phyloP scores from a whole-genome alignment of 1,140 invertebrate genomes.

The Ostrea denselamellosa region DNA sequence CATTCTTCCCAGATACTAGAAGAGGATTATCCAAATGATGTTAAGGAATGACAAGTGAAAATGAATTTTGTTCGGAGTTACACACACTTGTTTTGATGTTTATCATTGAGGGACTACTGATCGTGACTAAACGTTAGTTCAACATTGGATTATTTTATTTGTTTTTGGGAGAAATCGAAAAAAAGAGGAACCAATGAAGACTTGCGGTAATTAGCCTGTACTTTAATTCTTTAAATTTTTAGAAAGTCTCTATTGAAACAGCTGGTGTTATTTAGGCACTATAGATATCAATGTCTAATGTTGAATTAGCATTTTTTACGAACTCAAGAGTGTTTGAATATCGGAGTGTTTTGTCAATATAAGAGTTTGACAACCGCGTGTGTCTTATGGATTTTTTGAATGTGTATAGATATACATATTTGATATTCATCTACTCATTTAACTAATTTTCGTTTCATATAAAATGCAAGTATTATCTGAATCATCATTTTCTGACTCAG shows the following conservation, averaged over 20 bases:
- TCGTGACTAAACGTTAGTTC: neutral
- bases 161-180: neutral
- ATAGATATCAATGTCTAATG: neutral
- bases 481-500: neutral
- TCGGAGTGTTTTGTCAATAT: neutral
- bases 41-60: slow-evolving; percentile 24
- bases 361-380: neutral
- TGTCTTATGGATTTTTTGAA: neutral
- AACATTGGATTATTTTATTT: neutral
- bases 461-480: neutral
- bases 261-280: neutral
- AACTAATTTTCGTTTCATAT: neutral
- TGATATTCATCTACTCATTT: neutral
- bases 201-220: slow-evolving; percentile 2
- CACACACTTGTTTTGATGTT: neutral
- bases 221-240: neutral
- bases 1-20: neutral
- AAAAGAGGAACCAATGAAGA: neutral
- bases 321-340: neutral
- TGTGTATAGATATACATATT: neutral
- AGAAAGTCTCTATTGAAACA: neutral
- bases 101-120: neutral
- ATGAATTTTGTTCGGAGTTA: neutral
- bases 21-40: slow-evolving; percentile 15
- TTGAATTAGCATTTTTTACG: neutral